Evolutionary conservation across 2,888 invertebrate species (phyloP).

Genomic region (Creontiades dilutus): DNA sequence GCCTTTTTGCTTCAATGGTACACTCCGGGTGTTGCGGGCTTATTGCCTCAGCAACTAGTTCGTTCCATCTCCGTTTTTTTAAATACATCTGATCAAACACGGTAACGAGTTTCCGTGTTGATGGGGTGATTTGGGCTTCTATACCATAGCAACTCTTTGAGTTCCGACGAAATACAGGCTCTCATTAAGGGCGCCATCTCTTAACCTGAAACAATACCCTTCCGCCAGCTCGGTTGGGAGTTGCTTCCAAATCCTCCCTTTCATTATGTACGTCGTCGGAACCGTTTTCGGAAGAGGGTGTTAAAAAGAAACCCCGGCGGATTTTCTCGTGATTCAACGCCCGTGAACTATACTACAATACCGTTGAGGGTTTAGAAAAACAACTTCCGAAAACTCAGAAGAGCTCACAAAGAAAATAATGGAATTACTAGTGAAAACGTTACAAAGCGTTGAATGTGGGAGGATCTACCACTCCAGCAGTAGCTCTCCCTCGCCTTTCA

Average conservation of each 20-base stretch:
- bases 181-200: not conserved
- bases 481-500: not conserved
- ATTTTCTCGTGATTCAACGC: not conserved
- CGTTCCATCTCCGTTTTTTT: too few relatives aligned
- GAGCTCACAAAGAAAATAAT: constrained; percentile 62
- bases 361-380: constrained; percentile 49
- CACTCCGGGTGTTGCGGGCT: too few relatives aligned
- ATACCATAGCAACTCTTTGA: not conserved
- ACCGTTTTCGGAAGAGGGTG: not conserved
- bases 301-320: not conserved
- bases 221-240: not conserved
- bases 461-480: not conserved
- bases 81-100: too few relatives aligned
- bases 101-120: too few relatives aligned
- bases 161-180: not conserved
- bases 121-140: too few relatives aligned
- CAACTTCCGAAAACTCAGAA: constrained; percentile 56
- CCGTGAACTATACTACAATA: not conserved
- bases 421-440: constrained; percentile 45
- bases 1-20: too few relatives aligned
- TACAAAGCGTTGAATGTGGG: constrained; percentile 29
- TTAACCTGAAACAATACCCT: not conserved
- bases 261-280: not conserved
- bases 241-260: not conserved
- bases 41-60: too few relatives aligned